Base-by-base conservation (phyloP, 1,140 invertebrate species). In the Pseudomyrmex dendroicus region DNA sequence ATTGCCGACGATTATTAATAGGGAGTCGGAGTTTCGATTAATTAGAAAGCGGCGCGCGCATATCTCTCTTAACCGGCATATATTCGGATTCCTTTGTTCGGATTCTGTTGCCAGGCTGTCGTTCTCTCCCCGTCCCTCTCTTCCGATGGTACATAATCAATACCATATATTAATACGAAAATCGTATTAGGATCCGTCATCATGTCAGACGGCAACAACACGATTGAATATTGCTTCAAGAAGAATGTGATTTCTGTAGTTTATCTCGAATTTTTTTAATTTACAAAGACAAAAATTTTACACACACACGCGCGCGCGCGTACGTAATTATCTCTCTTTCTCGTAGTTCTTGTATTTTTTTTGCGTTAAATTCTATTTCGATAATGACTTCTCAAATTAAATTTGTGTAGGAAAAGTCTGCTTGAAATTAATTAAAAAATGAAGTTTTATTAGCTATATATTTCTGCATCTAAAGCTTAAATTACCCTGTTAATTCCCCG, bases 1-100 rank as follows among this genome's bases (percentile, higher is more conserved):
- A 80, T 80, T 80, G 66, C 76, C 66, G 54, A 70, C 76, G 76
- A 80, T 80, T 80, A 80, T 80, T 80, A 80, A 80, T 80, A 80
- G 76, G 66, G 50, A 77, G 44, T 61, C 76, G 76, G 66, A 80
- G 76, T 72, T 80, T 80, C 76, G 76, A 80, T 80, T 80, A 80
- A 80, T 80, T 80, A 80, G 76, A 80, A 80, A 80, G 25, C 50
- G 62, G 59, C 59, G 73, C 73, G 76, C 73, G 72, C 25, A 20
- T n/a, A 17, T 52, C 13, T 80, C 76, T 59, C 76, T 80, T 80
- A 80, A 70, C 35, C 48, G 20, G 76, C 44, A 48, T 17, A 35
- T 35, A 70, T 72, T 80, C 76, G 66, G 66, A 50, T 70, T 80
- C 66, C 76, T 80, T 80, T 80, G 76, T 80, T 72, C 76, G 64